Evolutionary conservation across 2,113 vertebrate genomes (phyloP).

Genomic region (Oenanthe oenanthe): DNA sequence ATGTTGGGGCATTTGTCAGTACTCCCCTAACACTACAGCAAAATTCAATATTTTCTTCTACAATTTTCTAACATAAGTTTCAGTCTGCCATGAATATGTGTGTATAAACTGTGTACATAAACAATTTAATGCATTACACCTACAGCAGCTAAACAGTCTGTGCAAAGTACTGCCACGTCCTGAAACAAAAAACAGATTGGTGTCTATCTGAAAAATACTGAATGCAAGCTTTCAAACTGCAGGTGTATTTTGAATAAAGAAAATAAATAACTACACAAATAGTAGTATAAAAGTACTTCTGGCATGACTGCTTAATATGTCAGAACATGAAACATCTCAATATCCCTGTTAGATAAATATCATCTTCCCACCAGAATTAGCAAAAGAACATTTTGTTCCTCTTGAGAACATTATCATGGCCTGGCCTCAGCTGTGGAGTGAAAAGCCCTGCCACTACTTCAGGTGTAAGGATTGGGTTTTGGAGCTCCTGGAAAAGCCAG

Average conservation of each 20-base stretch:
- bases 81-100: neutral
- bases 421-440: neutral
- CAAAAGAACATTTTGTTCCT: neutral
- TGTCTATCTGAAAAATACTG: neutral
- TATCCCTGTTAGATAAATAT: neutral
- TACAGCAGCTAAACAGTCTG: neutral
- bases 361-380: neutral
- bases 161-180: neutral
- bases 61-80: neutral
- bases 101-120: neutral
- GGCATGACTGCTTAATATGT: neutral
- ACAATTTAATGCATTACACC: neutral
- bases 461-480: neutral
- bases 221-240: neutral
- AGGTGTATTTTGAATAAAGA: neutral
- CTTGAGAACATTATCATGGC: neutral
- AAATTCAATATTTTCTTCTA: neutral
- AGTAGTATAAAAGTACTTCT: neutral
- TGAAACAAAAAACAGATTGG: neutral
- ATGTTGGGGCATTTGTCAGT: neutral
- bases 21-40: neutral
- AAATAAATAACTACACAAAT: neutral
- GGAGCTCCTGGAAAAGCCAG: neutral
- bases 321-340: neutral
- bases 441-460: neutral